Base-by-base conservation (phyloP, 2,113 vertebrate genomes). In the Xiphias gladius region DNA sequence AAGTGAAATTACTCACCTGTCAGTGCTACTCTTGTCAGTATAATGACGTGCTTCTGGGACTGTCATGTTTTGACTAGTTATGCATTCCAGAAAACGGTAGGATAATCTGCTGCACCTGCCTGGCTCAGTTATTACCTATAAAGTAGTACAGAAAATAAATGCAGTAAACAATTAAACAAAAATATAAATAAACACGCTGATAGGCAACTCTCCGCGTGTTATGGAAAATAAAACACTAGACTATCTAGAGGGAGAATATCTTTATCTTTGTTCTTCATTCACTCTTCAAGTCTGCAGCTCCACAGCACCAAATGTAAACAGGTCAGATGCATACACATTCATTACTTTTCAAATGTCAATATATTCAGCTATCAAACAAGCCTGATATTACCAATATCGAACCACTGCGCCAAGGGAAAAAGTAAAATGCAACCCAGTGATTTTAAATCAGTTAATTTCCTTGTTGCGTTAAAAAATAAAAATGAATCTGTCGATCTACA, bases 301-400 rank as follows among this genome's bases (percentile, higher is more conserved):
- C 73, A 59, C 37, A 43, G 61, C 82, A 82, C 64, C 48, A 1
- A 50, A 58, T 32, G 79, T 81, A 89, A 86, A 84, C 70, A 86
- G 35, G 70, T 75, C 81, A 72, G 68, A 80, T 76, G 74, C 74
- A 70, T 54, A 72, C 65, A 46, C 69, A 64, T 73, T 77, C 74
- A 85, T 84, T 80, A 69, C 66, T 86, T 73, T 83, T 61, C 24
- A 83, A 75, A 80, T 80, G 82, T 87, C 72, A 86, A 86, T 76
- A 82, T 88, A 70, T 70, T 81, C 50, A 54, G 35, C 20, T 19
- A 58, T 63, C 61, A 85, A 80, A 79, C 66, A 73, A 75, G 62
- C 8, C 57, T 69, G 46, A 61, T 43, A 65, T 79, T 32, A 37
- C 48, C 66, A 73, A 69, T 65, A 73, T 73, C 55, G 7, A 17